phyloP scores from a whole-genome alignment of 2,797 vertebrate genomes.

The Mycteria americana region DNA sequence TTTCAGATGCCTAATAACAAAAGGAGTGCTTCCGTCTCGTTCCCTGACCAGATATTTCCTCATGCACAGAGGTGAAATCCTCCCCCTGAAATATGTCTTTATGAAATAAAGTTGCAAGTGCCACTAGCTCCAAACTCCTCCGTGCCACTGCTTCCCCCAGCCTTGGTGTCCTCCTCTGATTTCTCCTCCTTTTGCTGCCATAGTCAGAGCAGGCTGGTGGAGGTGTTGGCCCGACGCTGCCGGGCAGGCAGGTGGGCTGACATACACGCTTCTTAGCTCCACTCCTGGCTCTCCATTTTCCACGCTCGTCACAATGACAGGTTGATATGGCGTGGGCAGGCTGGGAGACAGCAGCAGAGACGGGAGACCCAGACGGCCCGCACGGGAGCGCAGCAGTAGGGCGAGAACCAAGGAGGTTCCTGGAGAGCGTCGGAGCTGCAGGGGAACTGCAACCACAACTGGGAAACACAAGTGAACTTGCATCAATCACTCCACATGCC shows the following conservation, averaged over 20 bases:
- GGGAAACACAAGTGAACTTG: conserved; percentile 25
- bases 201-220: neutral
- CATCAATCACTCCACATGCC: conserved; percentile 2
- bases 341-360: neutral
- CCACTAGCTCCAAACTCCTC: neutral
- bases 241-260: neutral
- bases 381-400: neutral
- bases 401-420: neutral
- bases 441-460: conserved; percentile 10
- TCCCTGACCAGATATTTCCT: neutral
- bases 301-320: fast-evolving
- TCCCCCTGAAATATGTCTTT: neutral
- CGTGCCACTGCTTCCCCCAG: neutral
- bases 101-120: neutral
- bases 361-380: neutral
- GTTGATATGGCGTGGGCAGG: neutral
- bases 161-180: neutral
- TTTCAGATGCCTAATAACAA: neutral
- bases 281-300: neutral
- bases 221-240: fast-evolving
- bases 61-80: neutral
- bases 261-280: neutral
- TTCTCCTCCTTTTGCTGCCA: neutral
- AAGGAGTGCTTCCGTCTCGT: fast-evolving
- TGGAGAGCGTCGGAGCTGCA: conserved; percentile 1